These are phyloP conservation scores for Pectinophora gossypiella DNA, from an alignment of 1,140 invertebrate species.

Conservation along the genomic window DNA sequence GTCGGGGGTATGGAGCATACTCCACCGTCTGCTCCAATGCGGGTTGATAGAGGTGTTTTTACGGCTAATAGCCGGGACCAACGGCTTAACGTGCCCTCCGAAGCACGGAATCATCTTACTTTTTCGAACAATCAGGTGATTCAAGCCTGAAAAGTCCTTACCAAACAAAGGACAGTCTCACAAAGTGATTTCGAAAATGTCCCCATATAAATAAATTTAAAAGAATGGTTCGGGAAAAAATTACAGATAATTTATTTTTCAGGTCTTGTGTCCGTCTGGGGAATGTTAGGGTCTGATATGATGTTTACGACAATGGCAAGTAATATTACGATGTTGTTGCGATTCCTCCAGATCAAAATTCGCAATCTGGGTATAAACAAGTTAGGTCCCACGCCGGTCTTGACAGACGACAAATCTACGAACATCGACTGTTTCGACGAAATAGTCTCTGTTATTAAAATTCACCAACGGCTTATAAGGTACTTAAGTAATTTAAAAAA, in stretches of 20 bases:
- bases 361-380: constrained; percentile 22
- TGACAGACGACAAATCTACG: background rate
- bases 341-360: constrained; percentile 48
- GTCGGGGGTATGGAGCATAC: too few relatives aligned
- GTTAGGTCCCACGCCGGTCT: background rate
- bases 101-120: too few relatives aligned
- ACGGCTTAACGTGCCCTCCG: too few relatives aligned
- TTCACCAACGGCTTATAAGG: constrained; percentile 55
- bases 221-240: background rate
- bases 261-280: constrained; percentile 48
- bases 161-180: too few relatives aligned
- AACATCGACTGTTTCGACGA: constrained; percentile 33
- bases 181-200: too few relatives aligned
- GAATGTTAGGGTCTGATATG: constrained; percentile 55
- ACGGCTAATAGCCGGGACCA: too few relatives aligned
- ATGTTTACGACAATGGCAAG: constrained; percentile 61
- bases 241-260: too few relatives aligned
- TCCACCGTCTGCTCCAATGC: too few relatives aligned
- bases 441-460: constrained; percentile 45
- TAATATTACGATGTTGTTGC: constrained; percentile 56
- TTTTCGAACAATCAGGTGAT: too few relatives aligned
- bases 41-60: too few relatives aligned
- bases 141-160: too few relatives aligned
- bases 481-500: constrained; percentile 12
- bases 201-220: background rate